phyloP scores from a whole-genome alignment of 2,797 vertebrate genomes.

The Echeneis naucrates region DNA sequence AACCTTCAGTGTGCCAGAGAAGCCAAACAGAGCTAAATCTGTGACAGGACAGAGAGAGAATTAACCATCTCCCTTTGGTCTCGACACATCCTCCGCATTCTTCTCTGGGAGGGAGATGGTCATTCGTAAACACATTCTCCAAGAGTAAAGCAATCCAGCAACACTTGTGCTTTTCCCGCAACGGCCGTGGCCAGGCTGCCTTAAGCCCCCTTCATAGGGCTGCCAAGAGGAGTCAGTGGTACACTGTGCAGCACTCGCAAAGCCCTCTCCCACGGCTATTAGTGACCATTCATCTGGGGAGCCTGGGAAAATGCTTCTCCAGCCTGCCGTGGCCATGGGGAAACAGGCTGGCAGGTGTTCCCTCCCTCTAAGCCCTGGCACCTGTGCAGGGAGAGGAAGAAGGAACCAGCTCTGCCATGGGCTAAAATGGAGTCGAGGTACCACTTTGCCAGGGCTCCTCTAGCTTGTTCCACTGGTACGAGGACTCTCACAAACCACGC shows the following conservation, averaged over 20 bases:
- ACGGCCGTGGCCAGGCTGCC: constrained; percentile 82
- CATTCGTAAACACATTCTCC: constrained; percentile 82
- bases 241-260: constrained; percentile 81
- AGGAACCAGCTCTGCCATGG: constrained; percentile 72
- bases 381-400: constrained; percentile 79
- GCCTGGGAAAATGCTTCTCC: constrained; percentile 92
- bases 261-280: constrained; percentile 91
- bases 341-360: constrained; percentile 88
- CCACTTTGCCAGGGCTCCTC: constrained; percentile 52
- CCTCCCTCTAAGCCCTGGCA: constrained; percentile 84
- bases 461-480: constrained; percentile 22
- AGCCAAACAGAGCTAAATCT: constrained; percentile 45
- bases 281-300: constrained; percentile 87
- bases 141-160: constrained; percentile 86
- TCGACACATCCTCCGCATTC: constrained; percentile 70
- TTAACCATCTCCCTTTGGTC: constrained; percentile 39
- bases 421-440: constrained; percentile 64
- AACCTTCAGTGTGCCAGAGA: constrained; percentile 29
- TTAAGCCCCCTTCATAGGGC: constrained; percentile 83
- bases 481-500: constrained; percentile 24
- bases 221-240: constrained; percentile 89
- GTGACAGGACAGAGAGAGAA: constrained; percentile 37
- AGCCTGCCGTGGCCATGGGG: constrained; percentile 85
- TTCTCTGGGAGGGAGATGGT: constrained; percentile 76
- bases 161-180: constrained; percentile 84